Evolutionary conservation across 2,888 invertebrate genomes (phyloP), one percentile per base, ranked within the genome.

Genomic region (Torymus auratus): DNA sequence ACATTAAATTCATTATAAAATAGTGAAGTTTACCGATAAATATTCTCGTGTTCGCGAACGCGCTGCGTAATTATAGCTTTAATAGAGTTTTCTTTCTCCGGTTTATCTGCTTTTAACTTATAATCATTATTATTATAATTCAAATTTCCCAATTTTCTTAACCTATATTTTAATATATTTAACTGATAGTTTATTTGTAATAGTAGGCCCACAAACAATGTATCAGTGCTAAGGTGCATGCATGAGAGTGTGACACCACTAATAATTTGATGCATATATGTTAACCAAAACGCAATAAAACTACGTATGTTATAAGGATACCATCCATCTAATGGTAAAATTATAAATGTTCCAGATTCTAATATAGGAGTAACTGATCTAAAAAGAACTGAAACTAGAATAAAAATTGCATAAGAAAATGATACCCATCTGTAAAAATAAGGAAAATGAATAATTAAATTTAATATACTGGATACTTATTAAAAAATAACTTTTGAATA

Each of bases 311-410:
- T 50, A 28, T 80, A 80, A 20, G 79, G 79, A 58, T 80, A 80
- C 64, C 64, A 80, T n/a, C 41, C 79, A n/a, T 80, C 74, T 15
- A 80, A 13, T 23, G 74, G 74, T 13, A 80, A 69, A 64, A 58
- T 60, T 55, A 74, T 17, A 41, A 74, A 58, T 12, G 61, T 60
- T 64, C 61, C 60, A 14, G 79, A 62, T 64, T 69, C 64, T 41
- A 74, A 12, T 41, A 74, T 74, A 11, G 74, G 79, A 14, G 17
- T 64, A 20, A 70, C 15, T 20, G 64, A 50, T 74, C 65, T 80
- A n/a, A 80, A 17, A 15, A 71, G 4, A 28, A 71, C 15, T 13
- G 71, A n/a, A 10, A 58, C 23, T 13, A 58, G 2, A 58, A 78
- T 70, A 15, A 78, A 65, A 58, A n/a, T 17, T 1, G 70, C 15